phyloP scores from a whole-genome alignment of 2,113 vertebrate genomes.

The Tyto alba region DNA sequence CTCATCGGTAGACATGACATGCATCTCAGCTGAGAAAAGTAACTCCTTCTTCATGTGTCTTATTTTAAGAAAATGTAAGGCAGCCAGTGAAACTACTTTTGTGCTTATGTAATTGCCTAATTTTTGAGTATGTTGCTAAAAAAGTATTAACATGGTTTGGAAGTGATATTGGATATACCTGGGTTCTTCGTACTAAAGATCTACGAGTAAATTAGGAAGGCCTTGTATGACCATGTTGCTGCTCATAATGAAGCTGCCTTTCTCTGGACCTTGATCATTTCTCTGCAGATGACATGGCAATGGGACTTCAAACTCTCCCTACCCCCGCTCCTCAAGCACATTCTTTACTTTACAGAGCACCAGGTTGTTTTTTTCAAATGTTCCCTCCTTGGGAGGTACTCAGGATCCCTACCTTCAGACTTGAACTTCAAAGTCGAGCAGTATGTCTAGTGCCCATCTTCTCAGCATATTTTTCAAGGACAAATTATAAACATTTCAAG shows the following conservation, averaged over 20 bases:
- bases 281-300: not conserved
- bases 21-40: not conserved
- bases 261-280: not conserved
- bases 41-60: not conserved
- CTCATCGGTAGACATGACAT: not conserved
- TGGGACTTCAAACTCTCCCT: not conserved
- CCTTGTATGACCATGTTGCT: not conserved
- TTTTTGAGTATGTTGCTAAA: not conserved
- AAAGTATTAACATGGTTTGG: not conserved
- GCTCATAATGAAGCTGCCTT: not conserved
- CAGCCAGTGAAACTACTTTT: not conserved
- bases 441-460: conserved; percentile 14
- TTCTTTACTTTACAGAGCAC: conserved; percentile 14
- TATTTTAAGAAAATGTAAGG: not conserved
- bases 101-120: not conserved
- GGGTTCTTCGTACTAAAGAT: not conserved
- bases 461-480: conserved; percentile 59
- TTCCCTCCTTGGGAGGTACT: not conserved
- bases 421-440: conserved; percentile 40
- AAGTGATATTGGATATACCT: not conserved
- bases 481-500: conserved; percentile 57
- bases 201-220: not conserved
- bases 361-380: not conserved
- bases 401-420: not conserved
- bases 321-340: not conserved